Evolutionary conservation across 2,888 invertebrate genomes (phyloP), one percentile per base, ranked within the genome.

Genomic region (Dexiosoma caninum): DNA sequence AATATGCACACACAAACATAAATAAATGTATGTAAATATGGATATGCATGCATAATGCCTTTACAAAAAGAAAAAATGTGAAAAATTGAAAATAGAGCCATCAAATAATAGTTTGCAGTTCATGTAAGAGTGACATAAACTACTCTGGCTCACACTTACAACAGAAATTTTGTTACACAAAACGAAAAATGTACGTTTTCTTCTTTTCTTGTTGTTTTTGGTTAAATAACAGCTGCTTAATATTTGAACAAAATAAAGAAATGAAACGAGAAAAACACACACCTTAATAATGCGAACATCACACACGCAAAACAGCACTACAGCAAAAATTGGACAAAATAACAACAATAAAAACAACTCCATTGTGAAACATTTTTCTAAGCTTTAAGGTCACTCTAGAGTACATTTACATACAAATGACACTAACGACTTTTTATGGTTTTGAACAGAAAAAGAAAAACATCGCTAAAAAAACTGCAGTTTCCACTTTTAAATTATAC

Each of bases 11-110:
- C 16, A 53, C 16, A 9, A 12, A 16, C 21, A 21, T 27, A 6
- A 27, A 27, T 4, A 3, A 40, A n/a, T 23, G 30, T 70, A 9
- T 16, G 23, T 46, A 23, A 37, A 12, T 35, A 44, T 21, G n/a
- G n/a, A 16, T n/a, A 71, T 27, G 30, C 16, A 30, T 2, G 32
- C 23, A 5, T 23, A 57, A 35, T 51, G 42, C n/a, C 14, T 16
- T 37, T 40, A n/a, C 37, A 60, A 46, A 49, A 40, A 64, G 32
- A 67, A 83, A 85, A n/a, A n/a, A 85, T 83, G 83, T 83, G 70
- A 85, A 83, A 55, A 85, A 85, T 86, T 85, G 82, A 84, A 84
- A 44, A 82, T 67, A 76, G 72, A 79, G 78, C 44, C 78, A 78
- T 74, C 77, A 76, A 77, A 74, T 77, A 44, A 82, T 80, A 82